Percentiles rank a stretch among this genome's conserved stretches.
phyloP scores from a whole-genome alignment of 2,888 invertebrate genomes.

The Noctua janthe region DNA sequence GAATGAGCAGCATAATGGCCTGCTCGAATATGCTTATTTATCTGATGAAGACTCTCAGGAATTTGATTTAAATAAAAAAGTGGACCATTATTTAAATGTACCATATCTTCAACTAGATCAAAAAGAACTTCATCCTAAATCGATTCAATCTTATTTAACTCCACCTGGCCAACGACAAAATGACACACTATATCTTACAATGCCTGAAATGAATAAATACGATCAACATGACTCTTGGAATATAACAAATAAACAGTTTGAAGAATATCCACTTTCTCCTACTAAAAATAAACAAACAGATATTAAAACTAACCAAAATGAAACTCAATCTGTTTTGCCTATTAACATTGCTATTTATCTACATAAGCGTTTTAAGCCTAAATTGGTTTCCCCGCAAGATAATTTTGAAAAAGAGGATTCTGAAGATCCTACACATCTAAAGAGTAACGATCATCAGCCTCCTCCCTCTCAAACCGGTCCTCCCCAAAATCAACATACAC shows the following conservation, averaged over 20 bases:
- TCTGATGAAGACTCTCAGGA: slow-evolving; percentile 4
- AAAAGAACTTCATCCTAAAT: neutral
- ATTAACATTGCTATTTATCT: neutral
- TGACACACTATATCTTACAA: neutral
- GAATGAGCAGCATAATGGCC: neutral
- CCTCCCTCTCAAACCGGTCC: neutral
- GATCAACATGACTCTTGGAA: neutral
- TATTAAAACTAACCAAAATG: neutral
- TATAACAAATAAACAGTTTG: neutral
- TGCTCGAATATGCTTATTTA: neutral
- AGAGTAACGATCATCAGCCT: neutral
- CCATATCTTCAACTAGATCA: neutral
- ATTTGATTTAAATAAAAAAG: slow-evolving; percentile 10
- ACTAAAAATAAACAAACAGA: slow-evolving; percentile 1
- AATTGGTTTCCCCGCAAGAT: neutral
- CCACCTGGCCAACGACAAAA: neutral
- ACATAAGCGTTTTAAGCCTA: neutral
- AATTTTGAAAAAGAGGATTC: neutral
- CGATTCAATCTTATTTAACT: neutral
- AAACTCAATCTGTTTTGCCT: neutral
- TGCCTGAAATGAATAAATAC: neutral
- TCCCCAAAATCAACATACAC: neutral
- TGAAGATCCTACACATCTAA: too few relatives aligned
- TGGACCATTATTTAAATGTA: slow-evolving; percentile 27
- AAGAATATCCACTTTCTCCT: neutral